These are phyloP conservation scores for Chirona hameri DNA, from an alignment of 2,888 invertebrate genomes.

Conservation along the genomic window DNA sequence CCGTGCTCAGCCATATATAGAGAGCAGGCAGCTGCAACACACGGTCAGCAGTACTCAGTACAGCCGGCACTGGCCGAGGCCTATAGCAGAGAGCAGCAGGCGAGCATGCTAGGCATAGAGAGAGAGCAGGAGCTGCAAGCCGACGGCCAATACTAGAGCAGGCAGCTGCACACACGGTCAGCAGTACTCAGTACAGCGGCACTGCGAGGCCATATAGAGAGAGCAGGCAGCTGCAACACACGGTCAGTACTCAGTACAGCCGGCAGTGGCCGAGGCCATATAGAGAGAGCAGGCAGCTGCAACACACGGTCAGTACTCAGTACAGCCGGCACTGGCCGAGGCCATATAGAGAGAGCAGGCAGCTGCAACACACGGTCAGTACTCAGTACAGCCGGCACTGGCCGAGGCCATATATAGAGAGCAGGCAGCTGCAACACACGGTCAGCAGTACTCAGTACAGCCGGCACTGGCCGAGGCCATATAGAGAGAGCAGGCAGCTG, in stretches of 20 bases:
- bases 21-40: no score
- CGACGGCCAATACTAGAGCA: no score
- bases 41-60: no score
- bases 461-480: background rate
- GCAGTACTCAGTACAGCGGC: no score
- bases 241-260: background rate
- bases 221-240: background rate
- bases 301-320: background rate
- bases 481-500: background rate
- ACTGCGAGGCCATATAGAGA: background rate
- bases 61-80: no score
- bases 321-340: background rate
- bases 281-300: background rate
- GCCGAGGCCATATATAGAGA: background rate
- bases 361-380: background rate
- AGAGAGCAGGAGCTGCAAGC: no score
- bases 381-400: background rate
- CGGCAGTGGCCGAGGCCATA: background rate
- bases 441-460: no score
- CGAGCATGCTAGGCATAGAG: no score
- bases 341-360: background rate
- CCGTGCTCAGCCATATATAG: no score
- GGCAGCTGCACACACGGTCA: no score
- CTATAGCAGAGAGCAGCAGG: no score
- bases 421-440: background rate